Conservation (phyloP, 1,140 invertebrate genomes). For the Caerostris extrusa region DNA sequence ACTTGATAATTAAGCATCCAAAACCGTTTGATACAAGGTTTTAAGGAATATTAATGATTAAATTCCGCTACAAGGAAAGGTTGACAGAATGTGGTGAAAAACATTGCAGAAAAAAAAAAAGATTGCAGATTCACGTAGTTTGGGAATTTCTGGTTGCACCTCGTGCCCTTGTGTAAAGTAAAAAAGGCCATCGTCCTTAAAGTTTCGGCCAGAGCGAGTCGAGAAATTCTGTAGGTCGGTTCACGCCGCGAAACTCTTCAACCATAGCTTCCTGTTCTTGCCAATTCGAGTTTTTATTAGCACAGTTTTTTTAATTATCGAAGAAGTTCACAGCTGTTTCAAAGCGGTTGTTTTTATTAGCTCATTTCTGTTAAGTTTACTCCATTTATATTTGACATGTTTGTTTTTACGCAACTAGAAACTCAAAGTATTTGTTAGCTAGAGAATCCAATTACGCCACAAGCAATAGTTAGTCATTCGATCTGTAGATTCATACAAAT, state of each 20-base stretch:
- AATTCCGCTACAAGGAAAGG: background rate
- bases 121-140: background rate
- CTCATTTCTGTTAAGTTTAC: no score
- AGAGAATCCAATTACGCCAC: no score
- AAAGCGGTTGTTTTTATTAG: background rate
- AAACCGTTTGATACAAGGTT: background rate
- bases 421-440: no score
- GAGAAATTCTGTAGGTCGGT: slow-evolving; percentile 19
- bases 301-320: background rate
- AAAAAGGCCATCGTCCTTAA: slow-evolving; percentile 65
- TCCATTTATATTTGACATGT: no score
- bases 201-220: slow-evolving; percentile 24
- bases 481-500: no score
- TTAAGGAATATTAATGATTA: background rate
- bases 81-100: background rate
- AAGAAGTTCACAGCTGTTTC: background rate
- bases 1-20: background rate
- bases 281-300: background rate
- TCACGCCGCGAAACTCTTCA: slow-evolving; percentile 13
- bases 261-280: slow-evolving; percentile 6
- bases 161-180: slow-evolving; percentile 55
- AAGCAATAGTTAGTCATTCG: no score
- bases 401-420: no score
- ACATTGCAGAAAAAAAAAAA: no score
- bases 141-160: slow-evolving; percentile 25